Base-by-base conservation (phyloP, 1,140 invertebrate species). In the Achatina immaculata region DNA sequence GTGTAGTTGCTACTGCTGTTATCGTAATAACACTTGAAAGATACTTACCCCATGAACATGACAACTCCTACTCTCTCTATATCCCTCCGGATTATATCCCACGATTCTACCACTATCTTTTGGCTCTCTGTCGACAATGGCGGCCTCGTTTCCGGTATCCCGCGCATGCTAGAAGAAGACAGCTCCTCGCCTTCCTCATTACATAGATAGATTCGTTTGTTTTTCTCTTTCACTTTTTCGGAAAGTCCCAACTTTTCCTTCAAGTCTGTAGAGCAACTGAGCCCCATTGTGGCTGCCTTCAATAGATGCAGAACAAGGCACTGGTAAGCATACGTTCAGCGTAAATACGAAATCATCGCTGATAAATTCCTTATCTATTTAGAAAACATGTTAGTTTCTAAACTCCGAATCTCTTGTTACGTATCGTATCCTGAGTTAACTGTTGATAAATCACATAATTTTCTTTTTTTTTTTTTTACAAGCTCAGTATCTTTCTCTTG, bases 61-160 rank as follows among this genome's bases (percentile, higher is more conserved):
- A 93, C 92, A 72, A 93, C 92, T 6, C 93, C 93, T 31, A 93
- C 92, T 83, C 90, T 90, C 9, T 92, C 90, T 31, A 93, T 92
- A 82, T 93, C 92, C 45, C 89, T 89, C 83, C 93, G 92, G 36
- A 93, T 86, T 21, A 90, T 83, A 68, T 92, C 92, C 93, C 93
- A 93, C 4, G 91, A 92, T 36, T 90, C 87, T 1, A 89, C 79
- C 1, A 93, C 89, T 51, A 92, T 77, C 68, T 88, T 82, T 81
- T 91, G 92, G 82, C 93, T 90, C 58, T 88, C 84, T 28, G 92
- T 90, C 0, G 89, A 91, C 36, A 93, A 79, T 62, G 80, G 81
- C 0, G 86, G 86, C 65, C 76, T 71, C 7, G 62, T 38, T 19
- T 80, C 77, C 0, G 80, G 74, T n/a, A 78, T 66, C 0, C 82